phyloP scores from a whole-genome alignment of 2,888 invertebrate genomes.

The Rhimphoctona megacephalus region DNA sequence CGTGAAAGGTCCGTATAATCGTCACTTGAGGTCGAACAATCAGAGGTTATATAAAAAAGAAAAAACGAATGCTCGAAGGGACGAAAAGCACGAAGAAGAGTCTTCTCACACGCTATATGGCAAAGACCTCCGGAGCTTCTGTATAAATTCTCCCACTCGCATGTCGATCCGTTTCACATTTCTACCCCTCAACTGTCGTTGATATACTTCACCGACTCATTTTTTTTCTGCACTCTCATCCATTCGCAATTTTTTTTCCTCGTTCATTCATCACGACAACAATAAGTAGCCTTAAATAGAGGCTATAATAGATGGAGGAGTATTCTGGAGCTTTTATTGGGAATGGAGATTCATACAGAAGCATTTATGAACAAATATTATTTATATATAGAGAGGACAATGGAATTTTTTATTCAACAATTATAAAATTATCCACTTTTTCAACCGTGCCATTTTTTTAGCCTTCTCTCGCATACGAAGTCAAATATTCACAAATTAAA shows the following conservation, averaged over 20 bases:
- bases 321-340: constrained; percentile 22
- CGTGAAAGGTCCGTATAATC: constrained; percentile 39
- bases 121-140: constrained; percentile 36
- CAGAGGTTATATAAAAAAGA: constrained; percentile 19
- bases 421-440: not conserved
- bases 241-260: constrained; percentile 33
- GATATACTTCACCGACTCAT: constrained; percentile 28
- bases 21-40: constrained; percentile 55
- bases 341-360: constrained; percentile 8
- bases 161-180: constrained; percentile 32
- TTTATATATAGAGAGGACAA: not conserved
- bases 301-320: constrained; percentile 1
- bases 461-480: not conserved
- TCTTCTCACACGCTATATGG: constrained; percentile 30
- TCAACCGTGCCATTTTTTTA: not conserved
- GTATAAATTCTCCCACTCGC: constrained; percentile 53
- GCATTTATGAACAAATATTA: constrained; percentile 5
- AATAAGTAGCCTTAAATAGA: constrained; percentile 44
- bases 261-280: constrained; percentile 47
- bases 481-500: not conserved
- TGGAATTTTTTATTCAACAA: not conserved
- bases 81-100: constrained; percentile 24
- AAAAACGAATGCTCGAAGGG: constrained; percentile 30
- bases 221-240: constrained; percentile 29
- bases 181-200: constrained; percentile 41